These are phyloP conservation scores for Thereva unica DNA, from an alignment of 2,888 invertebrate genomes.

Conservation along the genomic window DNA sequence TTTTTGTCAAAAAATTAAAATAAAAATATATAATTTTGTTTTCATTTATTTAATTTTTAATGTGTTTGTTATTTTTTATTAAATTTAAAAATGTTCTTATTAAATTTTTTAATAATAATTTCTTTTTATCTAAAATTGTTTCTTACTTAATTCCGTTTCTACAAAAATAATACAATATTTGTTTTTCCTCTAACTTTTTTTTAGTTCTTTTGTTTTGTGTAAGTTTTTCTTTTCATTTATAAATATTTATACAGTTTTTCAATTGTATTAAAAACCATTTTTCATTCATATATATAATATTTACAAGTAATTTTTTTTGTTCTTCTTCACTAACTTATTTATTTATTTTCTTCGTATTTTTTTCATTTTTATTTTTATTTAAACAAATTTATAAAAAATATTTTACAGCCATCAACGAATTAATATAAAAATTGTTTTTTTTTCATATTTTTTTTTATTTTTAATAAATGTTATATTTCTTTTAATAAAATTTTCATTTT, in stretches of 20 bases:
- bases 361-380: slow-evolving; percentile 22
- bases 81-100: no score
- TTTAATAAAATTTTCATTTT: not conserved
- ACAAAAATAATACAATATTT: slow-evolving; percentile 31
- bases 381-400: slow-evolving; percentile 28
- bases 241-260: slow-evolving; percentile 25
- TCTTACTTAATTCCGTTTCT: slow-evolving; percentile 17
- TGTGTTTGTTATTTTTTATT: no score
- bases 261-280: slow-evolving; percentile 31
- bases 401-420: slow-evolving; percentile 35
- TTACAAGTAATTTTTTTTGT: no score
- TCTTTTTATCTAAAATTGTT: slow-evolving; percentile 18
- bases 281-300: no score
- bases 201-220: not conserved
- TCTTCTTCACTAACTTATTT: no score
- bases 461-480: slow-evolving; percentile 12
- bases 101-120: not conserved
- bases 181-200: slow-evolving; percentile 1
- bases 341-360: not conserved
- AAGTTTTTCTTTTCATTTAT: slow-evolving; percentile 18
- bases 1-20: no score
- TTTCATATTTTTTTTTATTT: not conserved
- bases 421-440: slow-evolving; percentile 29
- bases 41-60: no score
- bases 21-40: no score